Evolutionary conservation across 30 jellyfish, hydroid and myxozoan species (phyloP), one percentile per base, ranked within the genome.

Genomic region (Catostylus mosaicus): DNA sequence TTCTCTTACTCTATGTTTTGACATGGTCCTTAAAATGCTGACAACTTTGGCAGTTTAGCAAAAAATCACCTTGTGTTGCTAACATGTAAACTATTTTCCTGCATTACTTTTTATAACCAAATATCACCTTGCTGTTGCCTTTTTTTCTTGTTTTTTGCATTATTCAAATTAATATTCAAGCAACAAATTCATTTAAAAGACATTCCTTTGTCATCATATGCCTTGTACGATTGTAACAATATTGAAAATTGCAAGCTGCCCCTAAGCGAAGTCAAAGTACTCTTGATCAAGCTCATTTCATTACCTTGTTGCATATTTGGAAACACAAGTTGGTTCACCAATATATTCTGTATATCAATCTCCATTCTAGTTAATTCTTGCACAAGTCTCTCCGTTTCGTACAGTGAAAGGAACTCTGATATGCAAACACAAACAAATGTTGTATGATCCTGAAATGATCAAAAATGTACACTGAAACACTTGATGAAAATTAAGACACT

Each of bases 381-480:
- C 29, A 94, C 97, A 24, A 94, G 97, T 33, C 97, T 77, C 56
- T 94, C 99, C 22, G 97, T 94, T 94, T 94, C 99, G 59, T 94
- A 94, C 56, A 94, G 69, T 0, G 99, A 94, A n/a, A 94, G 84
- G 57, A 94, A 94, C 88, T 94, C 99, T 40, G 99, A 83, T 26
- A 94, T 94, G 95, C 99, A 94, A 27, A 94, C 99, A 65, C 99
- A 94, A 50, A 88, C 95, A 60, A 94, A 94, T 23, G 99, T 94
- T 23, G 99, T 94, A 43, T 88, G 95, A 22, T 88, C 92, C 97
- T 93, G 77, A 31, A 82, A 87, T 26, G 26, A 43, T 43, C n/a
- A n/a, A n/a, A n/a, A n/a, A n/a, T n/a, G n/a, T n/a, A n/a, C n/a
- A n/a, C n/a, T n/a, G n/a, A n/a, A n/a, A n/a, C n/a, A n/a, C n/a